phyloP scores from a whole-genome alignment of 2,888 invertebrate species.

The Cremastobaeus sp. region DNA sequence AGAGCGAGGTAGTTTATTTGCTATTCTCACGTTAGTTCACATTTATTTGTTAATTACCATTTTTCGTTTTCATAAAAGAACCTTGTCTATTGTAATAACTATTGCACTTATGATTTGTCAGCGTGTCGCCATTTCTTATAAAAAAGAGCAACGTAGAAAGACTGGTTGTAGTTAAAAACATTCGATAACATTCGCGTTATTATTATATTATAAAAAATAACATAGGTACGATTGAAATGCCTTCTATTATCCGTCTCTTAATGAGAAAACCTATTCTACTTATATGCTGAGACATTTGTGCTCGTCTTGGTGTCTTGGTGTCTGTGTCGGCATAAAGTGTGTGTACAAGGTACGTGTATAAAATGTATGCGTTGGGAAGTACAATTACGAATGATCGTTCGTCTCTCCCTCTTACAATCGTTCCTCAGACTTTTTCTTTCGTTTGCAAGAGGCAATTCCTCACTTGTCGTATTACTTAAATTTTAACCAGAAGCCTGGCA shows the following conservation, averaged over 20 bases:
- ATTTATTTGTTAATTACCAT: slow-evolving; percentile 15
- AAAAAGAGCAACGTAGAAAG: slow-evolving; percentile 63
- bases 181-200: slow-evolving; percentile 66
- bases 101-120: slow-evolving; percentile 78
- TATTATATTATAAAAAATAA: no score
- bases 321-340: no score
- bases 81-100: slow-evolving; percentile 77
- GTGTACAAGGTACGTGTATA: no score
- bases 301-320: slow-evolving; percentile 18
- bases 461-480: slow-evolving; percentile 72
- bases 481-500: slow-evolving; percentile 71
- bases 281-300: slow-evolving; percentile 55
- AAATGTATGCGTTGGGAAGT: slow-evolving; percentile 26
- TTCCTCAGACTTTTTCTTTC: slow-evolving; percentile 52
- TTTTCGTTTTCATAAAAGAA: slow-evolving; percentile 41
- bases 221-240: slow-evolving; percentile 70
- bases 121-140: slow-evolving; percentile 61
- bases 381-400: slow-evolving; percentile 52
- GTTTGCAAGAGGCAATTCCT: slow-evolving; percentile 75
- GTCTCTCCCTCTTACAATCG: slow-evolving; percentile 57
- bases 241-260: slow-evolving; percentile 65
- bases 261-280: slow-evolving; percentile 55
- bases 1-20: slow-evolving; percentile 73
- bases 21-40: slow-evolving; percentile 34
- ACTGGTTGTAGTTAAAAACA: slow-evolving; percentile 60